phyloP scores from a whole-genome alignment of 2,113 vertebrate species.

The Megalops atlanticus region DNA sequence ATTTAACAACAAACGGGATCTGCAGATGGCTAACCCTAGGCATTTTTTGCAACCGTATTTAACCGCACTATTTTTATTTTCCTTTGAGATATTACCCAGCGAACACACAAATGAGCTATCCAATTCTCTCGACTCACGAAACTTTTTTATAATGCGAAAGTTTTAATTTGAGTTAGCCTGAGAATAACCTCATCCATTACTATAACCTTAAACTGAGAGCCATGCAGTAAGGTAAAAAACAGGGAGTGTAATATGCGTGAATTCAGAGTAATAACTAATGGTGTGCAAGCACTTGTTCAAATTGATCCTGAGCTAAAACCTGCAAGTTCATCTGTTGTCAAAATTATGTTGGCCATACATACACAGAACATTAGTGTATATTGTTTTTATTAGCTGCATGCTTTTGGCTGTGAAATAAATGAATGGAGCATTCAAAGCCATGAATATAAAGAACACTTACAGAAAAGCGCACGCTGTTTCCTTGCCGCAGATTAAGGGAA shows the following conservation, averaged over 20 bases:
- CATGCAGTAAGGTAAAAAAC: background rate
- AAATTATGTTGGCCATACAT: background rate
- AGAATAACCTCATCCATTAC: too few relatives aligned
- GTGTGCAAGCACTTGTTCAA: background rate
- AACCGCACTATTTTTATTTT: too few relatives aligned
- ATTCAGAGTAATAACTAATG: background rate
- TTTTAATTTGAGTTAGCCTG: background rate
- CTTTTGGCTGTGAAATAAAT: background rate
- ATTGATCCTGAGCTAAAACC: background rate
- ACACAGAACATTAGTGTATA: background rate
- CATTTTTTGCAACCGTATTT: background rate
- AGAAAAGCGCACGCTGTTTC: background rate
- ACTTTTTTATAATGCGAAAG: background rate
- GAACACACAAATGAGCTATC: background rate
- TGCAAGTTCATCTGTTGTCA: background rate
- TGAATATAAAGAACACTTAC: background rate
- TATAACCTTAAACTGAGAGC: background rate
- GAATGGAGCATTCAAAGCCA: background rate
- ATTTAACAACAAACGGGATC: background rate
- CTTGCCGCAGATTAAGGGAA: background rate
- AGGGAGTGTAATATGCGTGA: background rate
- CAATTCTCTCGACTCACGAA: background rate
- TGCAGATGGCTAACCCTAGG: too few relatives aligned
- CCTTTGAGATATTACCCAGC: too few relatives aligned
- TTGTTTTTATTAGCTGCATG: background rate